Conservation (phyloP, 2,797 vertebrate genomes). For the Glyptemys insculpta region DNA sequence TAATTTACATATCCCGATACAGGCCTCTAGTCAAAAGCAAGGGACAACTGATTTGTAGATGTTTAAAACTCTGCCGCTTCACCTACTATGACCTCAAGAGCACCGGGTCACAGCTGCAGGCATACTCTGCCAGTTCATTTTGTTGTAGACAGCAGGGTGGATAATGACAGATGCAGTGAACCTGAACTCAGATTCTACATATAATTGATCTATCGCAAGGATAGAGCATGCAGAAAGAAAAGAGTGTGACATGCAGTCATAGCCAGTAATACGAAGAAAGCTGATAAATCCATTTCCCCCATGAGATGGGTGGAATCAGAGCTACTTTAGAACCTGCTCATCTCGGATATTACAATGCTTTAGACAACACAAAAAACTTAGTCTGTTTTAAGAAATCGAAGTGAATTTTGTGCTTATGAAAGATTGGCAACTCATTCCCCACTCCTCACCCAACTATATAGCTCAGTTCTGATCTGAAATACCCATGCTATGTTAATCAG, state of each 20-base stretch:
- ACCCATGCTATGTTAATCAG: background rate
- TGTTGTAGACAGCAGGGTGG: background rate
- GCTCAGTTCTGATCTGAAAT: background rate
- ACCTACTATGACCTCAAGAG: background rate
- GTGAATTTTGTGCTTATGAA: background rate
- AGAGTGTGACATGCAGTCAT: background rate
- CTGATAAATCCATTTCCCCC: background rate
- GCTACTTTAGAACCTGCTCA: background rate
- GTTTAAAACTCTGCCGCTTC: background rate
- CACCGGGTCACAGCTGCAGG: background rate
- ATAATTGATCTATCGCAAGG: background rate
- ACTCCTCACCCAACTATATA: too few relatives aligned
- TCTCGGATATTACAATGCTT: background rate
- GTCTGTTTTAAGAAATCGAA: background rate
- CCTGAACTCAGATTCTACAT: background rate
- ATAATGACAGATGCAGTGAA: background rate
- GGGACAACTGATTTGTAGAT: background rate
- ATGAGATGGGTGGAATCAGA: background rate
- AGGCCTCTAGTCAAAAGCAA: background rate
- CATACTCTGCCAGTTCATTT: background rate
- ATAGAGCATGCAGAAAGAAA: background rate
- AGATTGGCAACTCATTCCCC: background rate
- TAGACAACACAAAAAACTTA: too few relatives aligned
- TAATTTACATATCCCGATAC: background rate
- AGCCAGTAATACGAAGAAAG: background rate